Evolutionary conservation across 2,797 vertebrate species (phyloP).

Genomic region (Sphaeramia orbicularis): DNA sequence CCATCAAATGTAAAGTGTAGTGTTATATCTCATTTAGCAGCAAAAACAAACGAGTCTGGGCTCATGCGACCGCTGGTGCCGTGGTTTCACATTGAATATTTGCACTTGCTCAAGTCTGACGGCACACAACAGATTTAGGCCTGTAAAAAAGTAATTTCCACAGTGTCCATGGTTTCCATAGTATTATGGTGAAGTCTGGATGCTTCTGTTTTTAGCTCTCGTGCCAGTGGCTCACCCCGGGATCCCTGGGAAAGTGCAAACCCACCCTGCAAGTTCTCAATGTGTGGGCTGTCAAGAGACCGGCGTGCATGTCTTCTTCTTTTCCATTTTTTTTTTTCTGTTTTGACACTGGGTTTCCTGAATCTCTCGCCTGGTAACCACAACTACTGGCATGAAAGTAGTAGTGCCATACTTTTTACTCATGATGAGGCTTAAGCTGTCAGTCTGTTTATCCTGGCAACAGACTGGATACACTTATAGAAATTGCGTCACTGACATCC

Average conservation of each 20-base stretch:
- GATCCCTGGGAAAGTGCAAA: slow-evolving; percentile 74
- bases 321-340: slow-evolving; percentile 48
- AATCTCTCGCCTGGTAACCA: slow-evolving; percentile 60
- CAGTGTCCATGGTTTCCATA: slow-evolving; percentile 80
- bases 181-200: slow-evolving; percentile 79
- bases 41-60: slow-evolving; percentile 81
- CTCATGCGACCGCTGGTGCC: slow-evolving; percentile 69
- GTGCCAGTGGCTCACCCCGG: slow-evolving; percentile 67
- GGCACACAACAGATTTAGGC: slow-evolving; percentile 64
- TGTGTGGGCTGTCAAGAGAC: slow-evolving; percentile 77
- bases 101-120: slow-evolving; percentile 69
- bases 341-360: slow-evolving; percentile 72
- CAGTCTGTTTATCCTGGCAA: slow-evolving; percentile 19
- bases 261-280: slow-evolving; percentile 76
- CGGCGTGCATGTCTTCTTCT: slow-evolving; percentile 51
- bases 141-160: slow-evolving; percentile 70
- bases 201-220: slow-evolving; percentile 79
- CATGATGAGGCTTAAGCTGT: slow-evolving; percentile 47
- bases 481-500: slow-evolving; percentile 11
- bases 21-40: slow-evolving; percentile 80
- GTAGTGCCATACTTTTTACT: slow-evolving; percentile 48
- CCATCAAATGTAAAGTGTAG: slow-evolving; percentile 62
- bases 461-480: not conserved
- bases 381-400: slow-evolving; percentile 53
- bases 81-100: slow-evolving; percentile 69